A percentile compares a stretch with the other conserved stretches of the same genome.
phyloP scores from a whole-genome alignment of 1,140 invertebrate species.

The Planococcus citri region DNA sequence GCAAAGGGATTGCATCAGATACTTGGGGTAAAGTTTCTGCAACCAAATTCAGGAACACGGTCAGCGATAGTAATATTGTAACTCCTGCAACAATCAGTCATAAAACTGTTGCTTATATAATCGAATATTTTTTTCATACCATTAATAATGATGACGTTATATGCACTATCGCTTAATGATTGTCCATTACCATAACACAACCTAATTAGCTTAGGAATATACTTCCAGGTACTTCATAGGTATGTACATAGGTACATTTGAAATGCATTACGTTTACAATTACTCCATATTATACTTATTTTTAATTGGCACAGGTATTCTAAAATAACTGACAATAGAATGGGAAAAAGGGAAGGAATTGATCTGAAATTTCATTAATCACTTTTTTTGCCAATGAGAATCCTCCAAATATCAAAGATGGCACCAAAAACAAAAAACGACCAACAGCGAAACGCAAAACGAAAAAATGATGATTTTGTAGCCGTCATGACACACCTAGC shows the following conservation, averaged over 20 bases:
- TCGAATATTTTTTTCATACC: background rate
- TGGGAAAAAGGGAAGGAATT: too few relatives aligned
- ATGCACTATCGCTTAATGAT: background rate
- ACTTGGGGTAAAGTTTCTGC: constrained; percentile 90
- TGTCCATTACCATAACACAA: background rate
- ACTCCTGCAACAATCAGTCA: constrained; percentile 67
- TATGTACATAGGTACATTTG: background rate
- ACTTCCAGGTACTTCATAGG: too few relatives aligned
- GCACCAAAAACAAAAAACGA: background rate
- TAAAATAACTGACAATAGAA: too few relatives aligned
- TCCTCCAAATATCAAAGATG: constrained; percentile 1
- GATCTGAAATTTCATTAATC: background rate
- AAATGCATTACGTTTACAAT: background rate
- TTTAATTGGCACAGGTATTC: background rate
- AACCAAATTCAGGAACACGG: constrained; percentile 95
- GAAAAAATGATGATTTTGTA: background rate
- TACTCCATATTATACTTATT: too few relatives aligned
- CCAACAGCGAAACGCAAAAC: constrained; percentile 5
- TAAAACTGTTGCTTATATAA: background rate
- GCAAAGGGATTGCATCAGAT: constrained; percentile 85
- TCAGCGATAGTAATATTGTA: constrained; percentile 98
- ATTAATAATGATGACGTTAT: background rate
- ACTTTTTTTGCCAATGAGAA: background rate
- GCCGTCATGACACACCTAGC: background rate
- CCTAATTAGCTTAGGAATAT: too few relatives aligned